Percentiles rank a stretch among this genome's conserved stretches.
Evolutionary conservation across 1,140 invertebrate genomes (phyloP).

Genomic region (Leptoteleia sp.): DNA sequence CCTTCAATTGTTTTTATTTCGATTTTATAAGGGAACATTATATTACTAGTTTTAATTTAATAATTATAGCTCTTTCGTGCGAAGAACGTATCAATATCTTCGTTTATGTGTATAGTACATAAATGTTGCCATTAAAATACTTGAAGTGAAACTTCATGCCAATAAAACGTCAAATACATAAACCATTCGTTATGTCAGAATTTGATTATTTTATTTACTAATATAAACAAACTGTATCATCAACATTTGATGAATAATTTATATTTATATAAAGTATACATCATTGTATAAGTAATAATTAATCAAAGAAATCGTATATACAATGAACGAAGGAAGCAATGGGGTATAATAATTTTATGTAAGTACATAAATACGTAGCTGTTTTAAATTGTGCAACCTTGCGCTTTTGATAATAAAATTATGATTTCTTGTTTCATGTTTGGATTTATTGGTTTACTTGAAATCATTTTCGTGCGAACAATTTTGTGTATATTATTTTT

Average conservation of each 20-base stretch:
- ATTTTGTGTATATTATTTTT: slow-evolving; percentile 27
- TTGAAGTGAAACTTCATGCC: slow-evolving; percentile 67
- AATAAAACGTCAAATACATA: slow-evolving; percentile 66
- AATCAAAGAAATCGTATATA: slow-evolving; percentile 1
- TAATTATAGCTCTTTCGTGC: slow-evolving; percentile 60
- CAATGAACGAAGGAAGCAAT: slow-evolving; percentile 21
- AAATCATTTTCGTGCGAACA: slow-evolving; percentile 2
- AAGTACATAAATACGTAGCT: slow-evolving; percentile 40
- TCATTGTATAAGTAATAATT: neutral
- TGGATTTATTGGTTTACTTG: slow-evolving; percentile 9
- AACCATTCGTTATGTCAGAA: slow-evolving; percentile 47
- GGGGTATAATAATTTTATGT: slow-evolving; percentile 40
- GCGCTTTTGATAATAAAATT: slow-evolving; percentile 21
- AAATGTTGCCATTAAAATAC: slow-evolving; percentile 68
- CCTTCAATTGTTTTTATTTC: slow-evolving; percentile 54
- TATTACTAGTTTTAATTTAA: slow-evolving; percentile 66
- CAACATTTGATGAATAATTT: slow-evolving; percentile 6
- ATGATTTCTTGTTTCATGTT: slow-evolving; percentile 21
- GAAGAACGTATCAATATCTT: slow-evolving; percentile 61
- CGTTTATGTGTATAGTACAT: slow-evolving; percentile 67
- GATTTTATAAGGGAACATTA: slow-evolving; percentile 54
- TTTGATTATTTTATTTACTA: slow-evolving; percentile 47
- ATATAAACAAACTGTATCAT: slow-evolving; percentile 9
- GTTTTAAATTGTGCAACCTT: slow-evolving; percentile 15
- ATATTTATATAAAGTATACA: neutral